Conservation (phyloP, 2,888 invertebrate genomes). For the Lithodes maja region DNA sequence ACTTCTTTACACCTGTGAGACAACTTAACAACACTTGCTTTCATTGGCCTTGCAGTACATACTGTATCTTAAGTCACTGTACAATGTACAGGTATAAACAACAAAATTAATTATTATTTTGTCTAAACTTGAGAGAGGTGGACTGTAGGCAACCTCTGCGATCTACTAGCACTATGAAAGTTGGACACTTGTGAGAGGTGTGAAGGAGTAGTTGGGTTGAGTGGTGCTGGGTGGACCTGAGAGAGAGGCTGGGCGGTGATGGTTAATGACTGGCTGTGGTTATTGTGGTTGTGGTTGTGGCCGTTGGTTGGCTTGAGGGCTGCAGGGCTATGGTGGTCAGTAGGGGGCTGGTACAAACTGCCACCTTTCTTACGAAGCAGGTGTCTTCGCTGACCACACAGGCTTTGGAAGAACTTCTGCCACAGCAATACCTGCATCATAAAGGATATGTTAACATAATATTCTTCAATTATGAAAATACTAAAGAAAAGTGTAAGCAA, state of each 20-base stretch:
- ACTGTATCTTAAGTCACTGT: no score
- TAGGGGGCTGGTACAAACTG: slow-evolving; percentile 47
- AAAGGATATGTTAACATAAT: neutral
- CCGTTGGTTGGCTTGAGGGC: slow-evolving; percentile 46
- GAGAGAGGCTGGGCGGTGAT: neutral
- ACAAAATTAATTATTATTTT: no score
- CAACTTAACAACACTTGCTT: no score
- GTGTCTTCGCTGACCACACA: slow-evolving; percentile 27
- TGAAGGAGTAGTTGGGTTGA: neutral
- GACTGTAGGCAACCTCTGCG: neutral
- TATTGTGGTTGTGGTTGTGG: neutral
- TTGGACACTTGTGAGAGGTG: neutral
- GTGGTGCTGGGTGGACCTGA: no score
- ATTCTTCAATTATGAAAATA: no score
- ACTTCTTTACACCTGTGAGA: no score
- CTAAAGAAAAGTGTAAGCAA: no score
- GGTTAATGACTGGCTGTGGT: neutral
- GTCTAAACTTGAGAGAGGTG: slow-evolving; percentile 53
- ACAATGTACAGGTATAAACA: no score
- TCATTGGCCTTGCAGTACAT: no score
- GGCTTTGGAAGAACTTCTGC: slow-evolving; percentile 52
- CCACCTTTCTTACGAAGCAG: slow-evolving; percentile 38
- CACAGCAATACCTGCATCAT: slow-evolving; percentile 44
- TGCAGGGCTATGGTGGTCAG: neutral
- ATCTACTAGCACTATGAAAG: neutral